These are phyloP conservation scores for Drosophila rufa DNA, from an alignment of 1,140 invertebrate genomes.

Conservation along the genomic window DNA sequence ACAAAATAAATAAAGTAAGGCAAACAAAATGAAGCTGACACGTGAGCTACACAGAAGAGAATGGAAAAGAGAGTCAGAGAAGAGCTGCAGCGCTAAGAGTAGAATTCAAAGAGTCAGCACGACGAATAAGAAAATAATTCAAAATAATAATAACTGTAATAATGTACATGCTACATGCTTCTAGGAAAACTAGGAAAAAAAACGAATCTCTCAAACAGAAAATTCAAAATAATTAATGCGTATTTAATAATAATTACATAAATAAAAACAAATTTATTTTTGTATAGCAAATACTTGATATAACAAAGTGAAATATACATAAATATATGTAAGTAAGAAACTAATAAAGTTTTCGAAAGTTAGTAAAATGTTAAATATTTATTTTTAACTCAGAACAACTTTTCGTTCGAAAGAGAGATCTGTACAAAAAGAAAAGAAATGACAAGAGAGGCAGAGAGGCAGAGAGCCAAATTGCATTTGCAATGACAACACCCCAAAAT, in stretches of 20 bases:
- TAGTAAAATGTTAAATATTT: background rate
- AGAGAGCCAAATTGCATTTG: conserved; percentile 35
- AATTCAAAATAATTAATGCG: no score
- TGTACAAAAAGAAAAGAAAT: background rate
- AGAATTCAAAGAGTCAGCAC: background rate
- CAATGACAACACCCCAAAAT: conserved; percentile 53
- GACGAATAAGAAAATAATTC: conserved; percentile 1
- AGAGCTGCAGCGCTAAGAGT: background rate
- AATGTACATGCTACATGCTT: no score
- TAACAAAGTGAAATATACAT: background rate
- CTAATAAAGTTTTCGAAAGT: background rate
- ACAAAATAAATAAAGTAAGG: conserved; percentile 1
- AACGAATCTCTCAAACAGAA: background rate
- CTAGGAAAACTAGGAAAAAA: background rate
- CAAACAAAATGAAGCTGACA: conserved; percentile 51
- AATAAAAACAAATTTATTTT: no score
- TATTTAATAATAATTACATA: no score
- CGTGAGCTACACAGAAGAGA: conserved; percentile 39
- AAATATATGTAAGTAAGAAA: background rate
- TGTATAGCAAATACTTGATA: background rate
- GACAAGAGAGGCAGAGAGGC: background rate
- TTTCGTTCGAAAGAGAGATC: background rate
- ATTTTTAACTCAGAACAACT: background rate
- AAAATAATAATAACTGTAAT: background rate
- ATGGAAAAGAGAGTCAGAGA: background rate